phyloP scores from a whole-genome alignment of 2,888 invertebrate genomes.

The Nudaria mundana region DNA sequence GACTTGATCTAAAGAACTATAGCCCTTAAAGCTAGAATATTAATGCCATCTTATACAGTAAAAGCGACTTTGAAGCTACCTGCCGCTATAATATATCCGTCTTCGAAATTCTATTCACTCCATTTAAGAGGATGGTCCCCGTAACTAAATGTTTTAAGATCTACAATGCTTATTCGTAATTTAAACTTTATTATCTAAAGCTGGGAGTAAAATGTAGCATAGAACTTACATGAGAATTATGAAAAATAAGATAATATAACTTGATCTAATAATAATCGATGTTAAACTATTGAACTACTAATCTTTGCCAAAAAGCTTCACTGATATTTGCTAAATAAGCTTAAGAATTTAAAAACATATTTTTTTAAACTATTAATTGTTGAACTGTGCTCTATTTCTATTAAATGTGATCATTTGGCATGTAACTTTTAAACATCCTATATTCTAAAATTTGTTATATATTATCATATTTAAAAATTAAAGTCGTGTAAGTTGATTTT shows the following conservation, averaged over 20 bases:
- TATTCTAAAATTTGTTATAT: background rate
- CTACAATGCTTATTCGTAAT: slow-evolving; percentile 58
- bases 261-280: slow-evolving; percentile 56
- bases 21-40: slow-evolving; percentile 53
- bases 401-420: slow-evolving; percentile 41
- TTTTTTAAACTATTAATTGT: slow-evolving; percentile 48
- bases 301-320: slow-evolving; percentile 67
- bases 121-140: slow-evolving; percentile 73
- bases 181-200: slow-evolving; percentile 60
- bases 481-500: slow-evolving; percentile 46
- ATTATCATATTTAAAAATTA: slow-evolving; percentile 35
- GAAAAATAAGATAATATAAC: slow-evolving; percentile 50
- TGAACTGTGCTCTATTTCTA: slow-evolving; percentile 66
- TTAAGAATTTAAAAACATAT: slow-evolving; percentile 50
- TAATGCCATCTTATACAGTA: slow-evolving; percentile 61
- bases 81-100: slow-evolving; percentile 42
- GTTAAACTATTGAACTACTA: slow-evolving; percentile 61
- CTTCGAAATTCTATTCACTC: slow-evolving; percentile 65
- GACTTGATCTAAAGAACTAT: slow-evolving; percentile 48
- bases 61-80: slow-evolving; percentile 63
- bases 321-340: slow-evolving; percentile 72
- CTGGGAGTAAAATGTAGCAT: slow-evolving; percentile 68
- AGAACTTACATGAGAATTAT: slow-evolving; percentile 46
- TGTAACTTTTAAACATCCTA: background rate
- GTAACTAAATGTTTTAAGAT: slow-evolving; percentile 56